Conservation (phyloP, 2,113 vertebrate genomes). For the Herpailurus yagouaroundi region DNA sequence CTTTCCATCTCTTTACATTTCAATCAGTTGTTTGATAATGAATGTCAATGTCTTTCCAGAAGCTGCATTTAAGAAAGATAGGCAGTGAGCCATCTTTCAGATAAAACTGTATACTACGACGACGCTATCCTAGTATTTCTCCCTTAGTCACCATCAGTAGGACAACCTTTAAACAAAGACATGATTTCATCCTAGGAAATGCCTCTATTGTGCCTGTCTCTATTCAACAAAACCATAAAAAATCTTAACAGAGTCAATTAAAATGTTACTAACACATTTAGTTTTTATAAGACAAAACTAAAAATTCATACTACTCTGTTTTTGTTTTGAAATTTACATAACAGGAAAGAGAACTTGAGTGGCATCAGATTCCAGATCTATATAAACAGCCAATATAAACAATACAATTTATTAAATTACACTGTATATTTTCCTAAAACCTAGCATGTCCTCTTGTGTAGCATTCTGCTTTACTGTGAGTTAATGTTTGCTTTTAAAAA, state of each 20-base stretch:
- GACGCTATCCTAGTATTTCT: constrained; percentile 25
- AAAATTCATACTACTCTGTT: background rate
- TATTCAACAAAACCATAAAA: constrained; percentile 41
- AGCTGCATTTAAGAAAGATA: constrained; percentile 34
- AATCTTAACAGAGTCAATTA: constrained; percentile 17
- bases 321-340: constrained; percentile 47
- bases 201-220: constrained; percentile 13
- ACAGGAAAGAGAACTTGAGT: background rate
- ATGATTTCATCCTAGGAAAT: constrained; percentile 52
- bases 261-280: constrained; percentile 46
- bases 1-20: constrained; percentile 34
- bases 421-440: constrained; percentile 23
- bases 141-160: constrained; percentile 65
- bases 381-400: background rate
- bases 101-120: background rate
- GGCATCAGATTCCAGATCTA: constrained; percentile 30
- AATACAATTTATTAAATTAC: constrained; percentile 48
- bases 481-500: constrained; percentile 38
- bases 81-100: background rate
- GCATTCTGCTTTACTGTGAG: constrained; percentile 45
- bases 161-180: constrained; percentile 73
- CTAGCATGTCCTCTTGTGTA: background rate
- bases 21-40: constrained; percentile 12
- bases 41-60: constrained; percentile 40
- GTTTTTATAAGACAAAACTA: constrained; percentile 40